These are phyloP conservation scores for Ceratosolen fusciceps DNA, from an alignment of 1,140 invertebrate species.

Conservation along the genomic window DNA sequence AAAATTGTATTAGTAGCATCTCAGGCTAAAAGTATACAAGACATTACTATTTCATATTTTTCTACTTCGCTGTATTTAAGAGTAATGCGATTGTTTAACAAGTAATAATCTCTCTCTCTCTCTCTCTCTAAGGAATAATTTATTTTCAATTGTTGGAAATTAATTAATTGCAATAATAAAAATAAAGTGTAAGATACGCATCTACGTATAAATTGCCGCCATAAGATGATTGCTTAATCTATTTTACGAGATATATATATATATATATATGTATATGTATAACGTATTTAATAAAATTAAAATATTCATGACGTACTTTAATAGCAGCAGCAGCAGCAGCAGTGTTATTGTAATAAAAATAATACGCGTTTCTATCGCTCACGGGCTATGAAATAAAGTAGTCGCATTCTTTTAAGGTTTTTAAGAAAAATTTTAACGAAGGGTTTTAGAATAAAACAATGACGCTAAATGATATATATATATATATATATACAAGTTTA, in stretches of 20 bases:
- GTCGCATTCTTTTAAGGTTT: too few species aligned
- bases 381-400: too few species aligned
- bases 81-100: constrained; percentile 12
- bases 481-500: too few species aligned
- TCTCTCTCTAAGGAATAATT: constrained; percentile 24
- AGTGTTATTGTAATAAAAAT: background rate
- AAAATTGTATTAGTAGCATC: constrained; percentile 17
- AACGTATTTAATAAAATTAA: constrained; percentile 1
- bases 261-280: background rate
- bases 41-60: constrained; percentile 47
- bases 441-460: too few species aligned
- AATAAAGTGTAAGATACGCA: background rate
- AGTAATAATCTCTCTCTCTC: too few species aligned
- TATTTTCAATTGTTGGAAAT: constrained; percentile 16
- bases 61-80: constrained; percentile 33
- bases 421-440: too few species aligned
- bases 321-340: too few species aligned
- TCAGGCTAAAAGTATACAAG: background rate
- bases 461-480: too few species aligned
- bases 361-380: background rate
- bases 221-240: too few species aligned
- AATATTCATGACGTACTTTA: too few species aligned
- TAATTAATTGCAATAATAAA: constrained; percentile 34
- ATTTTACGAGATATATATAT: background rate
- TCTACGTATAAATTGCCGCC: too few species aligned